Base-by-base conservation (phyloP, 2,888 invertebrate species). In the Torymus tubicola region DNA sequence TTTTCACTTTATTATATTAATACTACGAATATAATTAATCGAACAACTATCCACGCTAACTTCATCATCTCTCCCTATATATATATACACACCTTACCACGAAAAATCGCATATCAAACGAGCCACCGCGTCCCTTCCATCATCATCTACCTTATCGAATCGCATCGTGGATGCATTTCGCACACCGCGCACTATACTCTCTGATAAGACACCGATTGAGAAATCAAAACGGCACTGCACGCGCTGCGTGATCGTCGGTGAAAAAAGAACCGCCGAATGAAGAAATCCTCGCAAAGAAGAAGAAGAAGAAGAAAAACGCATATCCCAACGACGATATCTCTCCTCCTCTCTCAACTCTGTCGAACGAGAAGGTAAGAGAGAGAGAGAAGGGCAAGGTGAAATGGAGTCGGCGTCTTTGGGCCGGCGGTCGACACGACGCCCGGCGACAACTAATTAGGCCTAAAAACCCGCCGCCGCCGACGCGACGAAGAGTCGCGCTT, bases 371-470 rank as follows among this genome's bases (percentile, higher is more conserved):
- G 58, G 57, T 31, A 14, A 76, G 16, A 18, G 18, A 69, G 12
- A 58, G 14, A 55, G 24, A 71, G 83, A 80, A 83, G 78, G 78
- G 82, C 83, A 81, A 78, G 79, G 83, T 80, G 84, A 85, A 84
- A 86, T 86, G 82, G 85, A 84, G 81, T 83, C 78, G 84, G 84
- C 79, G 78, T 81, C 84, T 86, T 86, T 85, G 81, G 81, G 81
- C 31, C 31, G 81, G 78, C 84, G 83, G 85, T 58, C 42, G 85
- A 87, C 85, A 86, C 87, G 88, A 88, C 87, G 87, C 85, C 86
- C 85, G 87, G 89, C 90, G 90, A 89, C 90, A 89, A 90, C 90
- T 90, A 90, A 90, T 90, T 90, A 90, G 90, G 88, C 87, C 89
- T 89, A 89, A 90, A 89, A 90, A 89, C 86, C 86, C 86, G 86